These are phyloP conservation scores for Staurois parvus DNA, from an alignment of 2,797 vertebrate genomes.

Conservation along the genomic window DNA sequence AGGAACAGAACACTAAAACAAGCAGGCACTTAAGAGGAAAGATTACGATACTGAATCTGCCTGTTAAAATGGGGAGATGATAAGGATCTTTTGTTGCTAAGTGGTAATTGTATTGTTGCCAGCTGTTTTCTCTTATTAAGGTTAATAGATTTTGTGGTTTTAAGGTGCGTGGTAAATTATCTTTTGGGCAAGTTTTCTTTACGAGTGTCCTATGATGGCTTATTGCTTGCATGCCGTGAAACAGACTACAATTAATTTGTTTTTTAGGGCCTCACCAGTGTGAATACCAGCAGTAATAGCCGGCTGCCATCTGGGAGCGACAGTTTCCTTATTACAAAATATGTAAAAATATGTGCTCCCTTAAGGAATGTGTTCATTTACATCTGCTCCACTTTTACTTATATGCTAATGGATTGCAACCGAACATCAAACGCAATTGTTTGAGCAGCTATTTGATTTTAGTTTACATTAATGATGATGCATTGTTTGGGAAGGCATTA, in stretches of 20 bases:
- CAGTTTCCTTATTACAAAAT: constrained; percentile 87
- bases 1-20: constrained; percentile 36
- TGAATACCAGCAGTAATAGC: constrained; percentile 82
- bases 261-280: constrained; percentile 84
- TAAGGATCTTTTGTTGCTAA: constrained; percentile 61
- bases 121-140: constrained; percentile 63
- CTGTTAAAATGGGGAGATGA: constrained; percentile 59
- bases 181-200: constrained; percentile 72
- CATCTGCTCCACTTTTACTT: constrained; percentile 84
- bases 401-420: constrained; percentile 86
- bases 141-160: constrained; percentile 63
- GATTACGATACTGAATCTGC: constrained; percentile 50
- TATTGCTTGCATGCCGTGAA: constrained; percentile 81
- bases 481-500: constrained; percentile 50
- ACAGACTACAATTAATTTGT: constrained; percentile 85
- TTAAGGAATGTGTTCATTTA: constrained; percentile 83
- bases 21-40: constrained; percentile 36
- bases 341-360: constrained; percentile 89
- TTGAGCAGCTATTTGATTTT: constrained; percentile 56
- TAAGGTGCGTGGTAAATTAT: constrained; percentile 62
- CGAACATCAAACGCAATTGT: constrained; percentile 77
- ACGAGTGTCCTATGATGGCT: constrained; percentile 79
- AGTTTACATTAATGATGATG: constrained; percentile 57
- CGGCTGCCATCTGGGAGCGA: constrained; percentile 83
- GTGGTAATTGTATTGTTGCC: constrained; percentile 61